phyloP scores from a whole-genome alignment of 2,888 invertebrate genomes.

The Onthophagus sagittarius region DNA sequence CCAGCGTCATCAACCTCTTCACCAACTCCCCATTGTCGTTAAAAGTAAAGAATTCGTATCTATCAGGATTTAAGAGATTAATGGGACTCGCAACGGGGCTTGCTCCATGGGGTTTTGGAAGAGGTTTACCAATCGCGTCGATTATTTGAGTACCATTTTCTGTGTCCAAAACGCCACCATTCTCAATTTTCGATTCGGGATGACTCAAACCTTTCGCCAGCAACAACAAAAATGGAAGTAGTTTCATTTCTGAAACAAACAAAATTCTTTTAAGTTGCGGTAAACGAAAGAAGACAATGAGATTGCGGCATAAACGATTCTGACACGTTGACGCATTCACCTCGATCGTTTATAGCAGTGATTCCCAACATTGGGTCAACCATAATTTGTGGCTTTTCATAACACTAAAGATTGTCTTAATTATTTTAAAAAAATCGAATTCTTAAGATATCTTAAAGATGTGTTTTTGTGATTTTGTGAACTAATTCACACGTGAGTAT shows the following conservation, averaged over 20 bases:
- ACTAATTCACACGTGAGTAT: too few relatives aligned
- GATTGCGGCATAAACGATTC: not conserved
- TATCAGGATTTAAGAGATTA: slow-evolving; percentile 73
- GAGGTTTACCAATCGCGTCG: slow-evolving; percentile 65
- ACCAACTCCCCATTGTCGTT: slow-evolving; percentile 80
- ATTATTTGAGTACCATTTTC: slow-evolving; percentile 58
- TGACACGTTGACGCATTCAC: not conserved
- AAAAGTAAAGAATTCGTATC: slow-evolving; percentile 84
- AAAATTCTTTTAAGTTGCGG: not conserved
- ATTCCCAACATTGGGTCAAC: too few relatives aligned
- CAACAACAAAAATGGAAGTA: slow-evolving; percentile 22
- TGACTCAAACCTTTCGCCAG: slow-evolving; percentile 17
- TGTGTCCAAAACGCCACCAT: slow-evolving; percentile 47
- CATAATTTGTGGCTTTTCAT: too few relatives aligned
- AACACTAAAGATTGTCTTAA: too few relatives aligned
- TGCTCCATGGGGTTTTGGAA: slow-evolving; percentile 60
- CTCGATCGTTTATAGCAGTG: not conserved
- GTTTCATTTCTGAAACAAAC: not conserved
- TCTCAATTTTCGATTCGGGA: slow-evolving; percentile 25
- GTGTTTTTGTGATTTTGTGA: too few relatives aligned
- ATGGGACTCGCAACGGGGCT: slow-evolving; percentile 75
- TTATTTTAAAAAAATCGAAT: too few relatives aligned
- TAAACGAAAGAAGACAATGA: not conserved
- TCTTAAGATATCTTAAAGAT: too few relatives aligned
- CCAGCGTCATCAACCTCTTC: slow-evolving; percentile 77